phyloP scores from a whole-genome alignment of 2,797 vertebrate genomes.

The Artibeus jamaicensis region DNA sequence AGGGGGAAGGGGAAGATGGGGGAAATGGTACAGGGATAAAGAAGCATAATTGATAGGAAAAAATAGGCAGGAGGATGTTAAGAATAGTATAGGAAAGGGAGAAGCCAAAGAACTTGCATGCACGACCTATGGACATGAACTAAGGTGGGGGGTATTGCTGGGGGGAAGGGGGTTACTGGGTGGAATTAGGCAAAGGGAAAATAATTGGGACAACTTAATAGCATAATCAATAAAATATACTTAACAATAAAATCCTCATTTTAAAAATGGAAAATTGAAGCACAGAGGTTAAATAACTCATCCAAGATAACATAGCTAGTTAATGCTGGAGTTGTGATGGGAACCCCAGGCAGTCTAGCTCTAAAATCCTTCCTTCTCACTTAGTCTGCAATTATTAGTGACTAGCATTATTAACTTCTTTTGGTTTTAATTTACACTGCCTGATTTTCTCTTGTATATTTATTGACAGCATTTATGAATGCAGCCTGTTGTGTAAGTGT shows the following conservation, averaged over 20 bases:
- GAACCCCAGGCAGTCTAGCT: background rate
- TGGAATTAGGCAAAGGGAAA: too few species aligned
- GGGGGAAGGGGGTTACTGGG: too few species aligned
- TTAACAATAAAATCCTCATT: background rate
- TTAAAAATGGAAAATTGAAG: constrained; percentile 5
- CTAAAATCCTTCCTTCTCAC: background rate
- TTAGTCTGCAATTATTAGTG: background rate
- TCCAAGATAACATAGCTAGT: background rate
- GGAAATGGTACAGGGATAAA: too few species aligned
- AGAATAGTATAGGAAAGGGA: too few species aligned
- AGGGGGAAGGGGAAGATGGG: too few species aligned
- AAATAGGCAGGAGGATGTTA: too few species aligned
- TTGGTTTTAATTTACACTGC: background rate
- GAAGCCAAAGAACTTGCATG: too few species aligned
- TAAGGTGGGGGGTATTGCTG: too few species aligned
- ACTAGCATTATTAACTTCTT: background rate
- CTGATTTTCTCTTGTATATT: constrained; percentile 60
- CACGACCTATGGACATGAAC: too few species aligned
- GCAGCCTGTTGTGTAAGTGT: constrained; percentile 92
- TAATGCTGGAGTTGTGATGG: background rate
- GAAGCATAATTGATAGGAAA: too few species aligned
- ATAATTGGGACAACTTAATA: too few species aligned
- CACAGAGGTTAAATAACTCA: background rate
- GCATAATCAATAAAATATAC: too few species aligned
- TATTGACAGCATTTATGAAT: constrained; percentile 90